A percentile compares a stretch with the other conserved stretches of the same genome.
These are phyloP conservation scores for Pimpla rufipes DNA, from an alignment of 2,888 invertebrate genomes.

Conservation along the genomic window DNA sequence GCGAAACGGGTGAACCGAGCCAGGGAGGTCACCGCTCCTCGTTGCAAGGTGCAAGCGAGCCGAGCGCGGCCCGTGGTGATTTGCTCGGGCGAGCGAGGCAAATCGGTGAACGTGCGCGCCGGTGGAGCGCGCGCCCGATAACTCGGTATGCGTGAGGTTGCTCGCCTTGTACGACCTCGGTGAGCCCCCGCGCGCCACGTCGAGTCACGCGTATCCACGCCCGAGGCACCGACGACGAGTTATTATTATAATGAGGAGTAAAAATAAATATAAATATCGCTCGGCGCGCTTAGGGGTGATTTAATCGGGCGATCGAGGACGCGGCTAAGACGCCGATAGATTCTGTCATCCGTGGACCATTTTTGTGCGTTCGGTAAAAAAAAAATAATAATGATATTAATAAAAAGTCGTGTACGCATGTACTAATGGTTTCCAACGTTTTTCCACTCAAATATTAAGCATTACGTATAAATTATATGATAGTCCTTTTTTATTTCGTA, in stretches of 20 bases:
- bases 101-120: conserved; percentile 67
- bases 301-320: conserved; percentile 24
- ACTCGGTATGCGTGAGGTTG: conserved; percentile 9
- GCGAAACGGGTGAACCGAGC: conserved; percentile 66
- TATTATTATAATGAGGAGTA: conserved; percentile 56
- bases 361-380: no score
- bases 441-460: neutral
- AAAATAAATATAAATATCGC: conserved; percentile 2
- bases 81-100: conserved; percentile 65
- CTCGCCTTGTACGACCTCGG: conserved; percentile 78
- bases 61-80: conserved; percentile 50
- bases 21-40: conserved; percentile 34
- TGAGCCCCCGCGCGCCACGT: conserved; percentile 60
- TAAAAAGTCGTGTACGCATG: neutral
- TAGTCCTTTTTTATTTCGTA: no score
- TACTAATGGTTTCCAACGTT: neutral
- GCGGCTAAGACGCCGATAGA: neutral
- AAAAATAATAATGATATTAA: no score
- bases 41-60: conserved; percentile 14
- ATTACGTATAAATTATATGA: no score
- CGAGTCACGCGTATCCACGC: conserved; percentile 28
- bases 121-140: conserved; percentile 29
- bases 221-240: conserved; percentile 44
- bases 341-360: neutral
- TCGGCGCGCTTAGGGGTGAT: neutral